These are phyloP conservation scores for Hemicentrotus pulcherrimus DNA, from an alignment of 35 echinoderm and acorn worm genomes.

Conservation along the genomic window DNA sequence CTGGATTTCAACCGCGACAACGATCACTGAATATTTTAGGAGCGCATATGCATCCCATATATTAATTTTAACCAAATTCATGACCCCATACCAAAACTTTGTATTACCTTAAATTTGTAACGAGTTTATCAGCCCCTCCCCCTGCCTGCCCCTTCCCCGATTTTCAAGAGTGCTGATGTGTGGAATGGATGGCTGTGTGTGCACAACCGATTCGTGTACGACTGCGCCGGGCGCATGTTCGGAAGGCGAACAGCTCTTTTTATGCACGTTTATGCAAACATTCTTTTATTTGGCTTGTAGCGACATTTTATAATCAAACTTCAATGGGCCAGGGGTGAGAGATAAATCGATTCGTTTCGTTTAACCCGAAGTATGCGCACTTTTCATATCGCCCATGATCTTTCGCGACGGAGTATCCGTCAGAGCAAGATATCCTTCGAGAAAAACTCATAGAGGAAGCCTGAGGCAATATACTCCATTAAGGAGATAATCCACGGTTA, in stretches of 20 bases:
- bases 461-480: background rate
- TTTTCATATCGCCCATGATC: slow-evolving; percentile 1
- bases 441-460: background rate
- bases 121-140: no score
- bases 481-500: background rate
- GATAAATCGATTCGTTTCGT: background rate
- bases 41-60: no score
- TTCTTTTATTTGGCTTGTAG: background rate
- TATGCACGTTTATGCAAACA: background rate
- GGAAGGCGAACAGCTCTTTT: background rate
- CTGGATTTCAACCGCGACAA: no score
- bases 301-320: background rate
- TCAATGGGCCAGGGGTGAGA: background rate
- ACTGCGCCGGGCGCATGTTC: no score
- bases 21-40: no score
- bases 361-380: slow-evolving; percentile 2
- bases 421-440: background rate
- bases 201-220: no score
- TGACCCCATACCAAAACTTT: no score
- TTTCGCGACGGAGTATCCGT: background rate
- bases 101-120: no score
- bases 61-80: no score
- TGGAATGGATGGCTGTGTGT: no score
- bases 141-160: no score
- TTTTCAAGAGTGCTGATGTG: no score